A percentile compares a stretch with the other conserved stretches of the same genome.
phyloP scores from a whole-genome alignment of 2,888 invertebrate species.

The Hyposoter didymator region DNA sequence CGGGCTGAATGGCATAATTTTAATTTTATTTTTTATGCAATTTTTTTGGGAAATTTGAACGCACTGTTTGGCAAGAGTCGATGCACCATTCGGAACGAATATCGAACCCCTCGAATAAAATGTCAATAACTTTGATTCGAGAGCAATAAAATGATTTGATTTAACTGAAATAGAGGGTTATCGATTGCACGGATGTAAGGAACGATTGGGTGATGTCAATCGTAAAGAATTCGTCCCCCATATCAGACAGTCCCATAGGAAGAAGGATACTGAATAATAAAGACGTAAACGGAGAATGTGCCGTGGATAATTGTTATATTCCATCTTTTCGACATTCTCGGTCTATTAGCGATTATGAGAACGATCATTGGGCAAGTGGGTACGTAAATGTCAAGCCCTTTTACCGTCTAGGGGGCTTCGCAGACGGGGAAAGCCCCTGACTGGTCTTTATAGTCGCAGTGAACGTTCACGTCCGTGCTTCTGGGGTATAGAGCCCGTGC shows the following conservation, averaged over 20 bases:
- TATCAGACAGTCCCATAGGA: conserved; percentile 17
- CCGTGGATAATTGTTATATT: conserved; percentile 72
- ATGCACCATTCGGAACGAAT: background rate
- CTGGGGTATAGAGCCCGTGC: conserved; percentile 54
- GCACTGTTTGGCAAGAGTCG: background rate
- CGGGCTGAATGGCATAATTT: background rate
- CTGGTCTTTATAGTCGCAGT: conserved; percentile 70
- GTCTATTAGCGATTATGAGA: conserved; percentile 75
- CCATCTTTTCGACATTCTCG: conserved; percentile 71
- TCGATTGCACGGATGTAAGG: background rate
- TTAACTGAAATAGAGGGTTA: background rate
- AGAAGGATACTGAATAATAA: conserved; percentile 60
- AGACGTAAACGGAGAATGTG: conserved; percentile 61
- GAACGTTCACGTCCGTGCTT: conserved; percentile 66
- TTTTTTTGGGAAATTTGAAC: background rate
- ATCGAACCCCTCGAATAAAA: background rate
- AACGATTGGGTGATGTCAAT: conserved; percentile 19
- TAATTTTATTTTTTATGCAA: background rate
- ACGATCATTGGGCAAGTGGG: conserved; percentile 80
- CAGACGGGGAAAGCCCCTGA: conserved; percentile 69
- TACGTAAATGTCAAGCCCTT: conserved; percentile 81
- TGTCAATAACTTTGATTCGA: background rate
- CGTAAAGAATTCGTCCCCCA: conserved; percentile 51
- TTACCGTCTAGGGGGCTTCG: conserved; percentile 75
- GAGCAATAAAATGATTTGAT: background rate